Evolutionary conservation across 2,113 vertebrate genomes (phyloP), one percentile per base, ranked within the genome.

Genomic region (Pygoscelis adeliae): DNA sequence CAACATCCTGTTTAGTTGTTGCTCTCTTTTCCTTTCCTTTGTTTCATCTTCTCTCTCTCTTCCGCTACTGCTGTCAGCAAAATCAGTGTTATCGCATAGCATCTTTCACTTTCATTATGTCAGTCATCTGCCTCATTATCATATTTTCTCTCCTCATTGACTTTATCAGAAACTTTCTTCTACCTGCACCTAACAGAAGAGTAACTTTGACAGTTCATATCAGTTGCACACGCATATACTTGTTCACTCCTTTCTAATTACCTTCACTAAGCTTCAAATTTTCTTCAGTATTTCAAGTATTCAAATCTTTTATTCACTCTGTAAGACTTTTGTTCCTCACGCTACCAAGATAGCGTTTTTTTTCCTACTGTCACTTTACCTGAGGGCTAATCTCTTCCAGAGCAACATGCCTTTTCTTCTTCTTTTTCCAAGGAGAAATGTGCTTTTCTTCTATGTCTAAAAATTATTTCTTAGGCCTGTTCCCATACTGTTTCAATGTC

Each of bases 351-450:
- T 7, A n/a, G 10, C 0, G 1, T 21, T 73, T 15, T 26, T 53
- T 79, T 63, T 62, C 22, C 46, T 79, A 29, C 52, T 27, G 19
- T 29, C 17, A 32, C 26, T 65, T 59, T 79, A 40, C 21, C 26
- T 25, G 26, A 79, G 34, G 46, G 20, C 18, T 55, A 55, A 73
- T 59, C 15, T 34, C n/a, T 93, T 34, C 10, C 25, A 53, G 11
- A 47, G 52, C 25, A 66, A 38, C 27, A 26, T 0, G 0, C 5
- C 2, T 34, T n/a, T 69, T 30, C 23, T n/a, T 38, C 25, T n/a
- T 21, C n/a, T 53, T 59, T 59, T 52, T 58, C 44, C 30, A 65
- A 72, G 23, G 34, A 58, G 16, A 65, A 71, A 50, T 11, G 17
- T 63, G 30, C 49, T 65, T 72, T 72, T 58, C 36, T 65, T 52